Conservation (phyloP, 2,113 vertebrate species). For the Ochotona curzoniae region DNA sequence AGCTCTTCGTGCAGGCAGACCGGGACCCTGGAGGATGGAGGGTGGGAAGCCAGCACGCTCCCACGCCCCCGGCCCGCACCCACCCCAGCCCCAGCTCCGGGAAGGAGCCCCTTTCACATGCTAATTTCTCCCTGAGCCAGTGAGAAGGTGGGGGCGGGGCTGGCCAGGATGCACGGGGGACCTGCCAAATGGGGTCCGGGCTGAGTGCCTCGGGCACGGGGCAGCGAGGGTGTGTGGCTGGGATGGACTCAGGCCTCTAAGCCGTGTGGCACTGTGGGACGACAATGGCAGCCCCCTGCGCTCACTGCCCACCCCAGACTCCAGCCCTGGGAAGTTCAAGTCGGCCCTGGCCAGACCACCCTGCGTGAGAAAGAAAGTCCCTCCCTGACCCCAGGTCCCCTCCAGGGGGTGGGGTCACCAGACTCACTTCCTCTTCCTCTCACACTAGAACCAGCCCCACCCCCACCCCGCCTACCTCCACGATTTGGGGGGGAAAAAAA, state of each 20-base stretch:
- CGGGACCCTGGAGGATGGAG: background rate
- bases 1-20: background rate
- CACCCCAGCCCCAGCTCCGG: background rate
- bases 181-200: background rate
- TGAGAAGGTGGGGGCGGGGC: background rate
- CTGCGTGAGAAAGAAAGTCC: background rate
- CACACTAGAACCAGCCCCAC: accelerated
- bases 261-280: background rate
- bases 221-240: background rate
- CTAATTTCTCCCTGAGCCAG: background rate
- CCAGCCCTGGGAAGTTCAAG: accelerated
- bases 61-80: background rate
- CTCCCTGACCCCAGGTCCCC: background rate
- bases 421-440: constrained; percentile 14
- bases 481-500: background rate
- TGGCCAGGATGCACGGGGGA: background rate
- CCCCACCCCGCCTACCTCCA: accelerated
- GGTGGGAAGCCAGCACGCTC: background rate
- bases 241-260: accelerated
- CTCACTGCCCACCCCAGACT: background rate
- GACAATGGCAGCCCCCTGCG: background rate
- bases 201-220: background rate
- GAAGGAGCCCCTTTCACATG: constrained; percentile 54
- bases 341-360: background rate
- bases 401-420: background rate